These are phyloP conservation scores for Actenoides lindsayi DNA, from an alignment of 2,113 vertebrate genomes.

Conservation along the genomic window DNA sequence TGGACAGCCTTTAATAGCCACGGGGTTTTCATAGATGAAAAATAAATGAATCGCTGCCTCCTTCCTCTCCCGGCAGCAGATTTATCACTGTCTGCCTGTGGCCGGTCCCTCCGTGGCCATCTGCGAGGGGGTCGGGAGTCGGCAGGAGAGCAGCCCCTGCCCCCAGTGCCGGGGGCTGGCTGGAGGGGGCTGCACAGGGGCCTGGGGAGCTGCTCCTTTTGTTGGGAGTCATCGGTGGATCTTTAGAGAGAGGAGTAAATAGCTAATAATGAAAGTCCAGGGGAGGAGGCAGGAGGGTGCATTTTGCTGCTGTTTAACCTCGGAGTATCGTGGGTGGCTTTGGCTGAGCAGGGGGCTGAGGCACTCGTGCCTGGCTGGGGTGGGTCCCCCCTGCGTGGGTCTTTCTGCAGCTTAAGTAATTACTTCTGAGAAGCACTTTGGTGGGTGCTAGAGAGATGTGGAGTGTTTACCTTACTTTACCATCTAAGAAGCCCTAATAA, in stretches of 20 bases:
- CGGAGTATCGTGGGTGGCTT: not conserved
- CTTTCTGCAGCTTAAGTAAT: not conserved
- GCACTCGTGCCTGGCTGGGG: accelerated
- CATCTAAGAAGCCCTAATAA: constrained; percentile 6
- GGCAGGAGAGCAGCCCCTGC: not conserved
- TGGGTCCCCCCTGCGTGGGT: not conserved
- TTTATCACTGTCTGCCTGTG: not conserved
- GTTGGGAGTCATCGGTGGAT: accelerated
- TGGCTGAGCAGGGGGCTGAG: not conserved
- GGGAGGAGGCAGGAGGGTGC: not conserved
- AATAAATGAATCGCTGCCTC: not conserved
- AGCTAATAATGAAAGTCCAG: not conserved
- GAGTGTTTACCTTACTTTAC: constrained; percentile 40
- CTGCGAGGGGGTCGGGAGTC: not conserved
- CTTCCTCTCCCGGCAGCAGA: not conserved
- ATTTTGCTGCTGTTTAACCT: not conserved
- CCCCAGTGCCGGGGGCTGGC: not conserved
- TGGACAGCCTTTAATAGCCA: not conserved
- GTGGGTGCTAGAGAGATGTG: not conserved
- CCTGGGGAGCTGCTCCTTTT: not conserved
- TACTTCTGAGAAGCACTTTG: not conserved
- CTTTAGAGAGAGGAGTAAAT: not conserved
- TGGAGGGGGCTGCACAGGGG: not conserved
- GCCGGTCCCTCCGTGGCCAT: accelerated
- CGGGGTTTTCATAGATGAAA: not conserved